Percentiles rank a stretch among this genome's conserved stretches.
These are phyloP conservation scores for Leptopilina boulardi DNA, from an alignment of 1,140 invertebrate genomes.

Conservation along the genomic window DNA sequence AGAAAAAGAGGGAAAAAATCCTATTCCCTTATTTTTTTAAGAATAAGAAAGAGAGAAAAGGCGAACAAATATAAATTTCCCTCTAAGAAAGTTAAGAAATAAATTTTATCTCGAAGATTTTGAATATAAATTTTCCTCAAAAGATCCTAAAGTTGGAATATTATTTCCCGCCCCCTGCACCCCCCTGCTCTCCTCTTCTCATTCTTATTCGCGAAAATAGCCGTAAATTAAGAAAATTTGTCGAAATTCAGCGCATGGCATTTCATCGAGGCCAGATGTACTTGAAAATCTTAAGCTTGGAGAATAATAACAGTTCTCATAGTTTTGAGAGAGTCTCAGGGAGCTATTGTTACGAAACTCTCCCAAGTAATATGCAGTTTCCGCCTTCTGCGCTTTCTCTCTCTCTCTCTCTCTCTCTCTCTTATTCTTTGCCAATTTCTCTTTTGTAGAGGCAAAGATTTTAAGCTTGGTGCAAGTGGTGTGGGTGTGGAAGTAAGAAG, in stretches of 20 bases:
- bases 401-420: background rate
- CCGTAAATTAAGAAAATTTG: slow-evolving; percentile 30
- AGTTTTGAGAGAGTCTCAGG: slow-evolving; percentile 7
- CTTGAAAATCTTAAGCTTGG: slow-evolving; percentile 27
- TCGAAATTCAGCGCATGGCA: background rate
- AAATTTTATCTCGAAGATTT: background rate
- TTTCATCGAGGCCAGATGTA: slow-evolving; percentile 1
- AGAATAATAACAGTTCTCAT: slow-evolving; percentile 30
- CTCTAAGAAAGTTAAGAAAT: too few relatives aligned
- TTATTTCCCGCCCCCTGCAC: background rate
- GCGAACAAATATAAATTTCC: too few relatives aligned
- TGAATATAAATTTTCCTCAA: too few relatives aligned
- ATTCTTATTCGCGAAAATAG: background rate
- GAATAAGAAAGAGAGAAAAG: too few relatives aligned
- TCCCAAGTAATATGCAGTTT: slow-evolving; percentile 8
- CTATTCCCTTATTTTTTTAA: too few relatives aligned
- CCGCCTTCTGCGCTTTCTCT: slow-evolving; percentile 26
- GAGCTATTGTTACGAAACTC: slow-evolving; percentile 29
- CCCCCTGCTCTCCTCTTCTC: background rate
- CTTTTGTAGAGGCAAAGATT: slow-evolving; percentile 12
- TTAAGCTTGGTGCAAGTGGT: background rate
- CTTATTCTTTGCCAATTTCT: slow-evolving; percentile 1
- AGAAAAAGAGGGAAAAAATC: too few relatives aligned
- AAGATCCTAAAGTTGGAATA: background rate
- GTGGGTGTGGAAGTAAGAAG: slow-evolving; percentile 16